A percentile compares a stretch with the other conserved stretches of the same genome.
Conservation (phyloP, 2,797 vertebrate species). For the Cuculus canorus region DNA sequence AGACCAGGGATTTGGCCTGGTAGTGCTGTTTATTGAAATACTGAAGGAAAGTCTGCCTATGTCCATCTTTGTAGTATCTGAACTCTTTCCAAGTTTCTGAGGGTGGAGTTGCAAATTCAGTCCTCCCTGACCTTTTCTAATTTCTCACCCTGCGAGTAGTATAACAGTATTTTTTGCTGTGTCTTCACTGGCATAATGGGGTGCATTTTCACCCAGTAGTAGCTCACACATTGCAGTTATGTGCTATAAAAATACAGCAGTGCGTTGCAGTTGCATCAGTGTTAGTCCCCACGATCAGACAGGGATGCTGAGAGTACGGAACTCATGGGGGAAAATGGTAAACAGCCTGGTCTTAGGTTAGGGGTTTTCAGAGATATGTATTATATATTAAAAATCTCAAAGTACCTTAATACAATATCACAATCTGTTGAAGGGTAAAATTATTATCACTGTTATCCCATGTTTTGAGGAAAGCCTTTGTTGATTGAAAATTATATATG, state of each 20-base stretch:
- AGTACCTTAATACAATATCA: background rate
- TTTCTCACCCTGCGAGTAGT: background rate
- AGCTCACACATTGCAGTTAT: background rate
- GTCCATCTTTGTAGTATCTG: slow-evolving; percentile 12
- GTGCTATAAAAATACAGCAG: background rate
- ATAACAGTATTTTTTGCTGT: background rate
- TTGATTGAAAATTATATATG: background rate
- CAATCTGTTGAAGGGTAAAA: background rate
- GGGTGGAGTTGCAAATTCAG: slow-evolving; percentile 22
- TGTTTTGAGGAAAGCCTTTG: background rate
- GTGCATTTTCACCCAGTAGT: background rate
- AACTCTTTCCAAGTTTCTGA: slow-evolving; percentile 30
- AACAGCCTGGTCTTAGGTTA: background rate
- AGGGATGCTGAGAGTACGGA: background rate
- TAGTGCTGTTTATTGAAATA: slow-evolving; percentile 39
- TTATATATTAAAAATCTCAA: background rate
- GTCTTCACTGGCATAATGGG: background rate
- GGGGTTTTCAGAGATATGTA: background rate
- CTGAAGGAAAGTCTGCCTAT: background rate
- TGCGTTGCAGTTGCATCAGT: background rate
- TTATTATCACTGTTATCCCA: background rate
- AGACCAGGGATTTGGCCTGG: slow-evolving; percentile 32
- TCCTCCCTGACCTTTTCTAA: background rate
- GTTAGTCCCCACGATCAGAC: background rate
- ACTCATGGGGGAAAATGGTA: background rate